A percentile compares a stretch with the other conserved stretches of the same genome.
Conservation (phyloP, 2,113 vertebrate species). For the Antechinus stuartii region DNA sequence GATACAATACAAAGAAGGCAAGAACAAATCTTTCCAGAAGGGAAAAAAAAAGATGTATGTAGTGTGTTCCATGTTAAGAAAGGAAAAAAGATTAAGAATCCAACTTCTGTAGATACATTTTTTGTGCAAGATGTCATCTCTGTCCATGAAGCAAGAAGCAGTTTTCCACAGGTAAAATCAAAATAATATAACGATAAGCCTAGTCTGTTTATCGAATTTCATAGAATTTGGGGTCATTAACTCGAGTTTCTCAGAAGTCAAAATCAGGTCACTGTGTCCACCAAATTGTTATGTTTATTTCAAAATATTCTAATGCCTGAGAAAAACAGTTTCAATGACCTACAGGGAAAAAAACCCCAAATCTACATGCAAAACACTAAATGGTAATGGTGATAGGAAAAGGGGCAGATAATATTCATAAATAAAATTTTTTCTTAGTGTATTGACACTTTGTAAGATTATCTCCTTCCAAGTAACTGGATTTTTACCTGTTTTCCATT, state of each 20-base stretch:
- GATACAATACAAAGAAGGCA: slow-evolving; percentile 1
- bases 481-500: background rate
- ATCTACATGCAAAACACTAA: slow-evolving; percentile 51
- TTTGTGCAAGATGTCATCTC: background rate
- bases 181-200: slow-evolving; percentile 52
- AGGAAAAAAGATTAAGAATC: slow-evolving; percentile 18
- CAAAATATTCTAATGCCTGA: slow-evolving; percentile 43
- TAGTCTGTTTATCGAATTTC: slow-evolving; percentile 1
- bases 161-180: slow-evolving; percentile 33
- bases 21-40: slow-evolving; percentile 10
- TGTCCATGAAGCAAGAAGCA: slow-evolving; percentile 46
- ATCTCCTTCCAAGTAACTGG: slow-evolving; percentile 45
- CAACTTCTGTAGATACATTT: slow-evolving; percentile 49
- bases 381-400: slow-evolving; percentile 42
- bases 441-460: slow-evolving; percentile 37
- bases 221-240: slow-evolving; percentile 50
- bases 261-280: slow-evolving; percentile 54
- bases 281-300: slow-evolving; percentile 56
- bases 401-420: background rate
- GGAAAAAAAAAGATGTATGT: slow-evolving; percentile 22
- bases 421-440: slow-evolving; percentile 5
- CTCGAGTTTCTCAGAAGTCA: slow-evolving; percentile 60
- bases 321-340: slow-evolving; percentile 39
- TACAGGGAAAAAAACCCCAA: slow-evolving; percentile 25
- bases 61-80: slow-evolving; percentile 46